phyloP scores from a whole-genome alignment of 2,113 vertebrate species.

The Symphodus melops region DNA sequence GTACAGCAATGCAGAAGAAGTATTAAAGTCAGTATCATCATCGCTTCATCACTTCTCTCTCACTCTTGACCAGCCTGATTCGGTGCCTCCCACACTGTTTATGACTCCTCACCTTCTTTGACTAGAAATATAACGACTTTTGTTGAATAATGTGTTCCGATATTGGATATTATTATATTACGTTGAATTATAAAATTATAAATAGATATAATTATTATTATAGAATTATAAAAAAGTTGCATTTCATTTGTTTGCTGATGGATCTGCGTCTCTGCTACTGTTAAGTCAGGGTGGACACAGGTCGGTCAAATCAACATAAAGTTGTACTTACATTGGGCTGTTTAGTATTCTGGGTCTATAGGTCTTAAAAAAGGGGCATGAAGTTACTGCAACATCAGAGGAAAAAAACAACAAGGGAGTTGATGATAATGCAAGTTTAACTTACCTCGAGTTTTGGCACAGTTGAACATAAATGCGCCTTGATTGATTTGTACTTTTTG shows the following conservation, averaged over 20 bases:
- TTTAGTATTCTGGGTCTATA: neutral
- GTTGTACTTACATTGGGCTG: neutral
- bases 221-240: neutral
- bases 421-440: too few species aligned
- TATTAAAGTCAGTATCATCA: conserved; percentile 35
- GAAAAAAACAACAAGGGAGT: too few species aligned
- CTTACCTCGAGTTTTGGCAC: too few species aligned
- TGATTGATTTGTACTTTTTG: too few species aligned
- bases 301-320: neutral
- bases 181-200: too few species aligned
- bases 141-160: conserved; percentile 56
- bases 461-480: too few species aligned
- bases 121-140: conserved; percentile 69
- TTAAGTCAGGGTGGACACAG: conserved; percentile 9
- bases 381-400: too few species aligned
- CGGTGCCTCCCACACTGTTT: conserved; percentile 43
- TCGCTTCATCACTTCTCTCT: conserved; percentile 5
- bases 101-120: conserved; percentile 47
- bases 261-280: conserved; percentile 7
- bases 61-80: neutral
- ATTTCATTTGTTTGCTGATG: neutral
- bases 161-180: conserved; percentile 15
- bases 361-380: conserved; percentile 15
- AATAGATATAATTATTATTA: too few species aligned
- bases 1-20: conserved; percentile 48